A percentile compares a stretch with the other conserved stretches of the same genome.
These are phyloP conservation scores for Trachelus troglodyta DNA, from an alignment of 2,888 invertebrate species.

Conservation along the genomic window DNA sequence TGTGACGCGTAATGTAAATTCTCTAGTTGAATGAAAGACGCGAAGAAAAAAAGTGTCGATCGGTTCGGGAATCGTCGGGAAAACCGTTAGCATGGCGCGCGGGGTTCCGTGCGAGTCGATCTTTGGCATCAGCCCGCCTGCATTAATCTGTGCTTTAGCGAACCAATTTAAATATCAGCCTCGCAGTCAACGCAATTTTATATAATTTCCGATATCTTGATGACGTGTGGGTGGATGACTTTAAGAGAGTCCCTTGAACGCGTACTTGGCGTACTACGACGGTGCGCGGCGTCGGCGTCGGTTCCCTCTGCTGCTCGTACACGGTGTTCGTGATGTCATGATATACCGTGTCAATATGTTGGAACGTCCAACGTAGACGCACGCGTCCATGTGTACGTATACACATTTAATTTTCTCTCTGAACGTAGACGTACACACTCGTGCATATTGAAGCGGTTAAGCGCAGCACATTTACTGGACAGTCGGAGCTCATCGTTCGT, in stretches of 20 bases:
- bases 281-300: not conserved
- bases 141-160: constrained; percentile 66
- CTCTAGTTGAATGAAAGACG: too few species aligned
- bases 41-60: too few species aligned
- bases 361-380: not conserved
- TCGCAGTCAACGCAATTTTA: constrained; percentile 66
- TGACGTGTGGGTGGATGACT: constrained; percentile 57
- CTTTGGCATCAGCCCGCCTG: constrained; percentile 28
- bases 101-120: constrained; percentile 1
- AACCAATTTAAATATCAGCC: constrained; percentile 67
- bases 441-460: constrained; percentile 4
- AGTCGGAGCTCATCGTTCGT: constrained; percentile 14
- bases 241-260: constrained; percentile 44
- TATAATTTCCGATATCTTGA: constrained; percentile 66
- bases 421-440: not conserved
- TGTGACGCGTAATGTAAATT: too few species aligned
- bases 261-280: not conserved
- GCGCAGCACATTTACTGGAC: not conserved
- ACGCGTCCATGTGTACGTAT: constrained; percentile 28
- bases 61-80: not conserved
- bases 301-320: constrained; percentile 6
- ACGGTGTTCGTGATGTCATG: not conserved
- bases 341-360: not conserved
- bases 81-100: not conserved
- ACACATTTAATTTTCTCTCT: constrained; percentile 3